These are phyloP conservation scores for Helogale parvula DNA, from an alignment of 2,113 vertebrate species.

Conservation along the genomic window DNA sequence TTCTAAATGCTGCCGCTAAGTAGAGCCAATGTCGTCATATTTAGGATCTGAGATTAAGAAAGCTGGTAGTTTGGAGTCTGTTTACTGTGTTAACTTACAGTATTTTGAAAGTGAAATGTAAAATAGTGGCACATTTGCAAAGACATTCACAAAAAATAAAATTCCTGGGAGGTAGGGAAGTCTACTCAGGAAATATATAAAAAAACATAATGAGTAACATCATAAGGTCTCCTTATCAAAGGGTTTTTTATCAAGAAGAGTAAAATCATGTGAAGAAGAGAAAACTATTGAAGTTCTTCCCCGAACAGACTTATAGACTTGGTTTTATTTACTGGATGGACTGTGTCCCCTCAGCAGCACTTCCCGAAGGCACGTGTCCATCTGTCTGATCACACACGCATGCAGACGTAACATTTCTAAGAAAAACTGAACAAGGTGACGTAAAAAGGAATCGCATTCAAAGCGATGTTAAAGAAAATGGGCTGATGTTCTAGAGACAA, in stretches of 20 bases:
- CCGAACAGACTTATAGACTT: not conserved
- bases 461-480: not conserved
- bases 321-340: not conserved
- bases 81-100: constrained; percentile 70
- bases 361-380: not conserved
- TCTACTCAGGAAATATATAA: constrained; percentile 17
- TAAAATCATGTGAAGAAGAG: not conserved
- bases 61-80: constrained; percentile 57
- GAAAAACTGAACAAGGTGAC: not conserved
- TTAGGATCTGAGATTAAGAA: constrained; percentile 74
- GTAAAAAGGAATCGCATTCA: not conserved
- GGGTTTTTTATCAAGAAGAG: not conserved
- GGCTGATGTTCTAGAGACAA: not conserved
- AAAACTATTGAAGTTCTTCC: not conserved
- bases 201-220: constrained; percentile 15
- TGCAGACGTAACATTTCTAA: not conserved
- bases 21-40: constrained; percentile 66
- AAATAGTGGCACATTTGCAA: not conserved
- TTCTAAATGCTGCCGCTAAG: constrained; percentile 68
- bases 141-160: constrained; percentile 37
- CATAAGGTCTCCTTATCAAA: not conserved
- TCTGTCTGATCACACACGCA: not conserved
- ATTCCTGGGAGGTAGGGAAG: constrained; percentile 15
- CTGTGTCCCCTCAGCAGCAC: not conserved
- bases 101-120: constrained; percentile 75